Percentiles rank a stretch among this genome's conserved stretches.
These are phyloP conservation scores for Manis pentadactyla DNA, from an alignment of 2,797 vertebrate genomes.

Conservation along the genomic window DNA sequence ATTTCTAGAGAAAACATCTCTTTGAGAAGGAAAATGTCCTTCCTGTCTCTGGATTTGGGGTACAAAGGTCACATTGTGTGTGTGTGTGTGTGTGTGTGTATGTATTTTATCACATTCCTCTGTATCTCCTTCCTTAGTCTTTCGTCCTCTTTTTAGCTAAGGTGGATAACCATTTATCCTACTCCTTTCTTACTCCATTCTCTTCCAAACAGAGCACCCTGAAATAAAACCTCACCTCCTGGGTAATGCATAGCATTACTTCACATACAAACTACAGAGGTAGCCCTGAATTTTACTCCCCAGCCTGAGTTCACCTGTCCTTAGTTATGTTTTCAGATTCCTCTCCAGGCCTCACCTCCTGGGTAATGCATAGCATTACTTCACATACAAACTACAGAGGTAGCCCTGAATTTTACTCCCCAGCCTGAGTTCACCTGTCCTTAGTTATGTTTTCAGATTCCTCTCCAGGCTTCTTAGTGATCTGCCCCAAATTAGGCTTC, in stretches of 20 bases:
- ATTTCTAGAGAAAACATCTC: conserved; percentile 57
- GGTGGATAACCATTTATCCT: neutral
- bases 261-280: neutral
- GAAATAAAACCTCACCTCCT: neutral
- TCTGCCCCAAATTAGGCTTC: neutral
- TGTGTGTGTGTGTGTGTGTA: neutral
- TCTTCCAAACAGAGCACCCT: neutral
- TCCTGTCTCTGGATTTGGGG: neutral
- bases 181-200: neutral
- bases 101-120: conserved; percentile 45
- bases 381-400: neutral
- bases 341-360: neutral
- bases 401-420: neutral
- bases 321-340: neutral
- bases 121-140: neutral
- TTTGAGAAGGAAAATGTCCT: neutral
- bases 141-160: neutral
- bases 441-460: neutral
- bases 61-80: no score
- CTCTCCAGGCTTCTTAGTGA: neutral
- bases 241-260: neutral
- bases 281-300: neutral
- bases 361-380: neutral
- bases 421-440: neutral
- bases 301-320: neutral